Conservation (phyloP, 2,888 invertebrate species). For the Dorcus hopei region DNA sequence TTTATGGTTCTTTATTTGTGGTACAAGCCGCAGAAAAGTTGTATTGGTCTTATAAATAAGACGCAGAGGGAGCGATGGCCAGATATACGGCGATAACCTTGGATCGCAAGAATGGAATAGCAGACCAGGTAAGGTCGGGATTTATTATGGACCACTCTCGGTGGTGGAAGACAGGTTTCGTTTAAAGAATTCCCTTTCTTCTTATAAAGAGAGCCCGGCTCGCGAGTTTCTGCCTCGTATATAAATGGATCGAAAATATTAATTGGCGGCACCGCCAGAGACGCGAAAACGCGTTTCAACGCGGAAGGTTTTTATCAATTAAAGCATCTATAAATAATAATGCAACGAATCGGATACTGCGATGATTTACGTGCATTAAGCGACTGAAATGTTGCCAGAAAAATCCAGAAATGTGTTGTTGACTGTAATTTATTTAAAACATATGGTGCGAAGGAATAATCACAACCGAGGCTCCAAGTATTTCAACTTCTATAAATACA, state of each 20-base stretch:
- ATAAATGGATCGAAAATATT: no score
- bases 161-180: constrained; percentile 22
- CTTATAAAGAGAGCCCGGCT: no score
- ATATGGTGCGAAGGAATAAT: neutral
- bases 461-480: neutral
- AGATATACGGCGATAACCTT: constrained; percentile 44
- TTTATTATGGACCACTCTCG: constrained; percentile 37
- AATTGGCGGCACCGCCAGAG: no score
- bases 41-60: constrained; percentile 38
- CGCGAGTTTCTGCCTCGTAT: no score
- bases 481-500: neutral
- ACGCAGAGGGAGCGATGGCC: constrained; percentile 40
- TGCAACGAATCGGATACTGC: no score
- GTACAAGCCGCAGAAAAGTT: constrained; percentile 31
- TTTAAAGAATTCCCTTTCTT: constrained; percentile 14
- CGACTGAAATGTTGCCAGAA: no score
- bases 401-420: no score
- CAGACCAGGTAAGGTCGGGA: constrained; percentile 43
- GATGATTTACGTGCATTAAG: no score
- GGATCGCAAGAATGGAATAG: constrained; percentile 42
- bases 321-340: no score
- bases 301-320: no score
- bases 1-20: constrained; percentile 27
- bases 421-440: neutral
- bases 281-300: no score